Evolutionary conservation across 1,140 invertebrate species (phyloP).

Genomic region (Bombus terrestris): DNA sequence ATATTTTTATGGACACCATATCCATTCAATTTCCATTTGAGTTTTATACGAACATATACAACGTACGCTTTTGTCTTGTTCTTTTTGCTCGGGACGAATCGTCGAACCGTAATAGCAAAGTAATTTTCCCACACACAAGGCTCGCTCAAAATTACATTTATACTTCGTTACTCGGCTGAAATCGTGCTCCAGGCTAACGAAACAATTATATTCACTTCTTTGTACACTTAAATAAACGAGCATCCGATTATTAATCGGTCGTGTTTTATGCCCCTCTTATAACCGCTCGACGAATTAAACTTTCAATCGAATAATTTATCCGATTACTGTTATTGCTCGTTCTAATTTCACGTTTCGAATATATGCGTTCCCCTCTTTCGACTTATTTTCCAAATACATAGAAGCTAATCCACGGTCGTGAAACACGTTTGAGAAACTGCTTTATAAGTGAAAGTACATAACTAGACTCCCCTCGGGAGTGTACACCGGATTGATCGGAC

Average conservation of each 20-base stretch:
- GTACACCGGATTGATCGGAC: constrained; percentile 12
- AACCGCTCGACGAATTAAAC: background rate
- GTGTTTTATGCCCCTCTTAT: background rate
- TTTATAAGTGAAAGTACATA: constrained; percentile 21
- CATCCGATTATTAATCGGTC: constrained; percentile 21
- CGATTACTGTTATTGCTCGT: background rate
- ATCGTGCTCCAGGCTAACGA: background rate
- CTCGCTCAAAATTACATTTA: constrained; percentile 17
- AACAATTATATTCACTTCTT: constrained; percentile 52
- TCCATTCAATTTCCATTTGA: background rate
- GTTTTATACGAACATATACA: background rate
- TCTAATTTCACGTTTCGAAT: background rate
- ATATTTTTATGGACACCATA: background rate
- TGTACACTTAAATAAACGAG: constrained; percentile 8
- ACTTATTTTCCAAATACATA: constrained; percentile 2
- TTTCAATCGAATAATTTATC: background rate
- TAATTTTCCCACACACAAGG: constrained; percentile 20
- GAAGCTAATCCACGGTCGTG: constrained; percentile 11
- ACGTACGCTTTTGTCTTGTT: background rate
- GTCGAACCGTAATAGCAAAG: constrained; percentile 30
- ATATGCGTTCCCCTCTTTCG: background rate
- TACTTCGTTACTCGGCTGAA: constrained; percentile 19
- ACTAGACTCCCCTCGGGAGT: background rate
- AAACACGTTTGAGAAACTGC: constrained; percentile 3
- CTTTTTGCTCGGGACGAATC: constrained; percentile 5